Percentiles rank a stretch among this genome's conserved stretches.
Evolutionary conservation across 1,140 invertebrate genomes (phyloP).

Genomic region (Antheraea pernyi): DNA sequence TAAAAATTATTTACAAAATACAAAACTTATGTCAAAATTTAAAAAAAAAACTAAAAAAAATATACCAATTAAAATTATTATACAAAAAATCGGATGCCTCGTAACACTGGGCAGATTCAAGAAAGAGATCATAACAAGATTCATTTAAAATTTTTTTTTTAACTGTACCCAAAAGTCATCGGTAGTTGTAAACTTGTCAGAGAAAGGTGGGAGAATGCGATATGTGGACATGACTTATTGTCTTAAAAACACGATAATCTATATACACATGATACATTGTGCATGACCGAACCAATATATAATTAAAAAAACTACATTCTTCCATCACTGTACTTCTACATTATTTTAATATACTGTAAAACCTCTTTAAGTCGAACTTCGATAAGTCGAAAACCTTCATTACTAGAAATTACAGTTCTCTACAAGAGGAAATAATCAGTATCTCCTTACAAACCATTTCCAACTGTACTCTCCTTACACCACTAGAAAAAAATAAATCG

Average conservation of each 20-base stretch:
- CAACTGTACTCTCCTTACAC: no score
- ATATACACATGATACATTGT: slow-evolving; percentile 55
- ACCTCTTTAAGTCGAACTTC: no score
- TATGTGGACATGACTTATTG: slow-evolving; percentile 75
- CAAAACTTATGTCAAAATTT: slow-evolving; percentile 71
- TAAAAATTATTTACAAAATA: slow-evolving; percentile 70
- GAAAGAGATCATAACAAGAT: slow-evolving; percentile 76
- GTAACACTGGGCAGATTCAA: slow-evolving; percentile 77
- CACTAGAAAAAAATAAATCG: no score
- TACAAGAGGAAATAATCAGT: no score
- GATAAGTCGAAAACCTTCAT: no score
- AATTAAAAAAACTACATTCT: slow-evolving; percentile 31
- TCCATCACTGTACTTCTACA: slow-evolving; percentile 16
- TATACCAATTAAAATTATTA: slow-evolving; percentile 46
- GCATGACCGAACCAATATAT: slow-evolving; percentile 67
- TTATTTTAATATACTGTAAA: neutral
- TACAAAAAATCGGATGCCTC: slow-evolving; percentile 55
- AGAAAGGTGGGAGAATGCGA: slow-evolving; percentile 62
- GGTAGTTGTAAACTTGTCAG: slow-evolving; percentile 45
- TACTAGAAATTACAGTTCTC: no score
- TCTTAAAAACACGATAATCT: slow-evolving; percentile 54
- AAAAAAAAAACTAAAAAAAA: slow-evolving; percentile 57
- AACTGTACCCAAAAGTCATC: slow-evolving; percentile 40
- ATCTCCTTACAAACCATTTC: no score
- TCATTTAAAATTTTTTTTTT: slow-evolving; percentile 47